Conservation (phyloP, 2,888 invertebrate species). For the Argyresthia albistria region DNA sequence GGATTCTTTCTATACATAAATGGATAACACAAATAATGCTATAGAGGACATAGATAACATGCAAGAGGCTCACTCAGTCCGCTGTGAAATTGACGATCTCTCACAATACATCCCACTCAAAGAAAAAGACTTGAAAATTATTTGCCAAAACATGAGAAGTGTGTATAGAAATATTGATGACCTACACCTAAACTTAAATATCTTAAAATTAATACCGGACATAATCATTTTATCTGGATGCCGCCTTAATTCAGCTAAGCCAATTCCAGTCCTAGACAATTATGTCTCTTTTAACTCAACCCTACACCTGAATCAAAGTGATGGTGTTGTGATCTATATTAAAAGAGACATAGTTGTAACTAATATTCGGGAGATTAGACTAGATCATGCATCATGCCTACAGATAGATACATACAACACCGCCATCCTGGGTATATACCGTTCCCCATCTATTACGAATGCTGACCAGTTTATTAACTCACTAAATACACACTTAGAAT, state of each 20-base stretch:
- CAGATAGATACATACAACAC: conserved; percentile 9
- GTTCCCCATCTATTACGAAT: conserved; percentile 15
- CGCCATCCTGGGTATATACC: conserved; percentile 15
- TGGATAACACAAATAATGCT: no score
- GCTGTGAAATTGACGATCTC: no score
- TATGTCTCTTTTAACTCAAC: background rate
- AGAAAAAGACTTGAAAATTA: no score
- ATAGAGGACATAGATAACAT: no score
- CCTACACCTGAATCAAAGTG: background rate
- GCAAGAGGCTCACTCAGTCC: no score
- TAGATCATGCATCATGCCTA: conserved; percentile 11
- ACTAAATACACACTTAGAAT: conserved; percentile 11
- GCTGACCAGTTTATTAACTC: conserved; percentile 13
- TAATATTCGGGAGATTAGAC: conserved; percentile 5
- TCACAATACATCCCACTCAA: no score
- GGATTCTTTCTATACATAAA: no score
- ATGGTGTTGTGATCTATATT: conserved; percentile 6
- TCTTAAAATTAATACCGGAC: no score
- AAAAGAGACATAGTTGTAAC: background rate
- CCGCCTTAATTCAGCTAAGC: background rate
- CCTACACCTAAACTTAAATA: no score
- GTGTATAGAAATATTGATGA: no score
- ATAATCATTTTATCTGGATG: no score
- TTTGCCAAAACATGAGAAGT: no score
- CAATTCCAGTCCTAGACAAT: conserved; percentile 1